phyloP scores from a whole-genome alignment of 2,797 vertebrate species.

The Selene dorsalis region DNA sequence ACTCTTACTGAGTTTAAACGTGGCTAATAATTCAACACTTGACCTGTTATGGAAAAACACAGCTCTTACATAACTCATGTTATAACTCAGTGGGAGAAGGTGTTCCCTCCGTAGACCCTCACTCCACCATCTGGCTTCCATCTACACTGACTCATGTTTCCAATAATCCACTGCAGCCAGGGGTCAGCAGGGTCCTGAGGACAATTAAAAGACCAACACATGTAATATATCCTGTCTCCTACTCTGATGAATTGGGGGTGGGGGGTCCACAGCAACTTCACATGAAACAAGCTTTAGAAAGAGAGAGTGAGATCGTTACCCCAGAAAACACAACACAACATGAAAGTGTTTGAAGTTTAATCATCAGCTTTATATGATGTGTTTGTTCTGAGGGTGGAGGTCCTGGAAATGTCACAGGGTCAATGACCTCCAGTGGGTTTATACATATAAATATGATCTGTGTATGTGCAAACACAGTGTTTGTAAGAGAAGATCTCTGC shows the following conservation, averaged over 20 bases:
- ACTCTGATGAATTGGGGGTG: background rate
- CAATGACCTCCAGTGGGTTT: too few relatives aligned
- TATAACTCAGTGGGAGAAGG: conserved; percentile 53
- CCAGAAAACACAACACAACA: too few relatives aligned
- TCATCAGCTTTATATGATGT: too few relatives aligned
- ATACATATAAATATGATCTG: too few relatives aligned
- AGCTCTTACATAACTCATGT: conserved; percentile 47
- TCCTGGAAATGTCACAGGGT: too few relatives aligned
- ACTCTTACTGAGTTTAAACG: conserved; percentile 26
- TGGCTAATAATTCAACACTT: conserved; percentile 49
- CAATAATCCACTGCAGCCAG: conserved; percentile 28
- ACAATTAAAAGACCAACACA: conserved; percentile 32
- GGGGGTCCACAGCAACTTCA: background rate
- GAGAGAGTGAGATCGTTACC: too few relatives aligned
- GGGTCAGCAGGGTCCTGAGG: conserved; percentile 11
- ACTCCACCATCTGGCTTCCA: conserved; percentile 48
- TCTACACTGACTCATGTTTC: conserved; percentile 44
- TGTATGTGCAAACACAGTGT: too few relatives aligned
- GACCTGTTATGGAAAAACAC: conserved; percentile 36
- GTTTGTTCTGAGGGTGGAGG: too few relatives aligned
- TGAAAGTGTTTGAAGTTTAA: too few relatives aligned
- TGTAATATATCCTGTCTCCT: conserved; percentile 13
- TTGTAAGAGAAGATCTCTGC: too few relatives aligned
- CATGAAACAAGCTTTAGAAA: background rate
- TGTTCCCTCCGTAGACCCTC: conserved; percentile 22